Base-by-base conservation (phyloP, 2,113 vertebrate genomes). In the Dicentrarchus labrax region DNA sequence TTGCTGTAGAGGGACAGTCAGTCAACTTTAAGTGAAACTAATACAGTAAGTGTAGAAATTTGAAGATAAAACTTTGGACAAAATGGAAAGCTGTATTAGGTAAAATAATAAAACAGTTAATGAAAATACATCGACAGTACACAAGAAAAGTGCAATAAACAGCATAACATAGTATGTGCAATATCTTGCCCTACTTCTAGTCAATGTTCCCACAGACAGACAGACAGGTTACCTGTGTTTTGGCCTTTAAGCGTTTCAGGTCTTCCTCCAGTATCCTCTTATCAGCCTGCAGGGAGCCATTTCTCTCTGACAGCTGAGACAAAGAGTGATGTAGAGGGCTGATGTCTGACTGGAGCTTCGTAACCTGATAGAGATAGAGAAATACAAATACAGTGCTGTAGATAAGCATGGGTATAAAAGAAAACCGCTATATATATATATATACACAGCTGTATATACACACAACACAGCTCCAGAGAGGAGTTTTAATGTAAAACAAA, bases 221-320 rank as follows among this genome's bases (percentile, higher is more conserved):
- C 30, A n/a, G n/a, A n/a, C n/a, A n/a, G n/a, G n/a, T n/a, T n/a
- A 98, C 98, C 97, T 99, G 98, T 69, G 96, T 96, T 73, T 96
- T 96, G 56, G 96, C 89, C 89, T 97, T 99, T 96, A 96, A 97
- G 51, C 97, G 97, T 90, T 97, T 99, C 45, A 99, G 93, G 85
- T 99, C 98, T 19, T 99, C 98, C 85, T 99, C 98, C 69, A 99
- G 84, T 2, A 99, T 89, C 76, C 97, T 99, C 78, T 98, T 99
- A 75, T 99, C 98, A 1, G 98, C 97, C 91, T 98, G 97, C 56
- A 99, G 87, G 94, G 97, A 97, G 13, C 97, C 97, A 3, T 97
- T 99, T 87, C 97, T 98, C 93, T 98, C 97, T 54, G 97, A 98
- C 47, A 99, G 95, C 73, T 96, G 95, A 22, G 97, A 95, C 75